Evolutionary conservation across 2,888 invertebrate species (phyloP).

Genomic region (Ctena decussata): DNA sequence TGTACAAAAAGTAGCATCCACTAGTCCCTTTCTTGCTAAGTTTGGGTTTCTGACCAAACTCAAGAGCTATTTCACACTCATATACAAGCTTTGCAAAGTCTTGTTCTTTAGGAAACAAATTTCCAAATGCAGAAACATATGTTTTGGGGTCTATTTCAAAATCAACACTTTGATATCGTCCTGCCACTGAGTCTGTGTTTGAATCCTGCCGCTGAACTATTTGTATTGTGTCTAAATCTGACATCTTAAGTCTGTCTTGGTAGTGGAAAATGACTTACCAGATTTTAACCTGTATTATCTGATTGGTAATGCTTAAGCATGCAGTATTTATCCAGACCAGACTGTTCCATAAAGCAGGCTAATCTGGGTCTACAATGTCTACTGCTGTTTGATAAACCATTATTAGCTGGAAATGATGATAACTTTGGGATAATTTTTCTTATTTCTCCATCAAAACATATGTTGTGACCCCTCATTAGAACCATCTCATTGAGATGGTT

Average conservation of each 20-base stretch:
- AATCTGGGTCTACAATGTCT: too few species aligned
- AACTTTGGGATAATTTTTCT: too few species aligned
- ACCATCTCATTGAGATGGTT: too few species aligned
- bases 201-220: slow-evolving; percentile 65
- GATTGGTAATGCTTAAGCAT: too few species aligned
- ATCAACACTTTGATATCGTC: slow-evolving; percentile 51
- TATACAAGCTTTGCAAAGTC: slow-evolving; percentile 95
- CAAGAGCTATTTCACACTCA: slow-evolving; percentile 97
- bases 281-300: too few species aligned
- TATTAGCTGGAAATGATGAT: too few species aligned
- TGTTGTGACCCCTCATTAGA: too few species aligned
- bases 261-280: too few species aligned
- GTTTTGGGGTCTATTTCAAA: slow-evolving; percentile 47
- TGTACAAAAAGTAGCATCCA: slow-evolving; percentile 99
- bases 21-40: slow-evolving; percentile 99
- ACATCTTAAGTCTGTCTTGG: slow-evolving; percentile 49
- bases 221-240: slow-evolving; percentile 64
- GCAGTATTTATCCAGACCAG: too few species aligned
- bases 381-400: too few species aligned
- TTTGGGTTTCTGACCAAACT: slow-evolving; percentile 97
- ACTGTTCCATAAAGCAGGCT: too few species aligned
- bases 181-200: slow-evolving; percentile 26
- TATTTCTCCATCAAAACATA: too few species aligned
- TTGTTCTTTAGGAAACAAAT: slow-evolving; percentile 89
- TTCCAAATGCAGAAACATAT: slow-evolving; percentile 65